Base-by-base conservation (phyloP, 1,140 invertebrate genomes). In the Bombus vancouverensis region DNA sequence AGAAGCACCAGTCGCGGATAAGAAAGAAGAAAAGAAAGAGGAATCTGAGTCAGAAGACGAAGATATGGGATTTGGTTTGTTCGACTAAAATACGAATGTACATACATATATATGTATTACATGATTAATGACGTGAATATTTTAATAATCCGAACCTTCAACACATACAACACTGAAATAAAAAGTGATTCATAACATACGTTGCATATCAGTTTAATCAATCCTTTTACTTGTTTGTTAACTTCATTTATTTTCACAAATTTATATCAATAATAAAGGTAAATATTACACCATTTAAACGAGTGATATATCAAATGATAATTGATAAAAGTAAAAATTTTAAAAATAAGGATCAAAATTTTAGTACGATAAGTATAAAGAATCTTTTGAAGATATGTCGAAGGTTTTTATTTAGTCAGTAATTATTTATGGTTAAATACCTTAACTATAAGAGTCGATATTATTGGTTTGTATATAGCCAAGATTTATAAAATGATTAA, bases 61-160 rank as follows among this genome's bases (percentile, higher is more conserved):
- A 92, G 98, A 99, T 94, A 99, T 99, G 98, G 99, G 98, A 93
- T 98, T 99, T 94, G 98, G 98, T 95, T 97, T 99, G 25, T 99
- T 99, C 93, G 98, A 99, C 95, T 99, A 99, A 97, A 98, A 96
- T 71, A 32, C 37, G n/a, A 37, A 4, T 79, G 18, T 74, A 53
- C 62, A 75, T 39, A 34, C 62, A 75, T 39, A 34, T 62, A n/a
- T 18, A 62, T 42, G 44, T 71, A 66, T 66, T 28, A 13, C 59
- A 42, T 66, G 9, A 37, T 18, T 37, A 9, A 37, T 44, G 32
- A 77, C n/a, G 9, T 53, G 47, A 53, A 8, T 66, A 37, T 42
- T 85, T 73, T 39, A 37, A 53, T 66, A 34, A 77, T 66, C 32
- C 1, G 18, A 18, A 68, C 32, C 3, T 53, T 15, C 1, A 39